A percentile compares a stretch with the other conserved stretches of the same genome.
phyloP scores from a whole-genome alignment of 1,140 invertebrate genomes.

The Penaeus vannamei region DNA sequence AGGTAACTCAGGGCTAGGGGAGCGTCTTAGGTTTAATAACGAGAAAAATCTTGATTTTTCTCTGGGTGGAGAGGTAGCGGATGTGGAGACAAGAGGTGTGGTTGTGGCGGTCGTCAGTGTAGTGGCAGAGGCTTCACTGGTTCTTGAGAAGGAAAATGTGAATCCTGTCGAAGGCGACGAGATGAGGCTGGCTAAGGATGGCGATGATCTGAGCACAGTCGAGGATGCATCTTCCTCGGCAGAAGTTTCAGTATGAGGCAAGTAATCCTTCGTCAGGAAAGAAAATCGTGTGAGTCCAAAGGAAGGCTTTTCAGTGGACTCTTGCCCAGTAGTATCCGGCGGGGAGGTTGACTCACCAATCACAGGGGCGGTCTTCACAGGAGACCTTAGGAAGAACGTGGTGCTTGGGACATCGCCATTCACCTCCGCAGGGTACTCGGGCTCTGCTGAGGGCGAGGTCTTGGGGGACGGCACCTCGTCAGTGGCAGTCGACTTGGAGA shows the following conservation, averaged over 20 bases:
- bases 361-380: slow-evolving; percentile 34
- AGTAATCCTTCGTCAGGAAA: slow-evolving; percentile 67
- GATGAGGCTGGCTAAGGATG: slow-evolving; percentile 48
- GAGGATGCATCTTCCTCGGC: slow-evolving; percentile 31
- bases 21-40: slow-evolving; percentile 60
- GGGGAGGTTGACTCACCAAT: slow-evolving; percentile 32
- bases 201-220: slow-evolving; percentile 24
- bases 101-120: slow-evolving; percentile 61
- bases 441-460: slow-evolving; percentile 64
- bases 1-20: slow-evolving; percentile 52
- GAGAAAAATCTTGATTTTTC: slow-evolving; percentile 66
- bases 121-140: slow-evolving; percentile 59
- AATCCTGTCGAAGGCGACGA: slow-evolving; percentile 62
- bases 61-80: slow-evolving; percentile 53
- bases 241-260: slow-evolving; percentile 50
- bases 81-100: slow-evolving; percentile 51
- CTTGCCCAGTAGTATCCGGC: slow-evolving; percentile 17
- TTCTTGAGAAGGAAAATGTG: slow-evolving; percentile 61
- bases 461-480: slow-evolving; percentile 66
- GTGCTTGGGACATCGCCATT: slow-evolving; percentile 49
- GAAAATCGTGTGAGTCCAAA: slow-evolving; percentile 65
- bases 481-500: slow-evolving; percentile 66
- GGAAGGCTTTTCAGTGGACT: slow-evolving; percentile 21
- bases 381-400: slow-evolving; percentile 60
- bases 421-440: slow-evolving; percentile 53